Percentiles rank a stretch among this genome's conserved stretches.
Conservation (phyloP, 2,113 vertebrate species). For the Toxotes chatareus region DNA sequence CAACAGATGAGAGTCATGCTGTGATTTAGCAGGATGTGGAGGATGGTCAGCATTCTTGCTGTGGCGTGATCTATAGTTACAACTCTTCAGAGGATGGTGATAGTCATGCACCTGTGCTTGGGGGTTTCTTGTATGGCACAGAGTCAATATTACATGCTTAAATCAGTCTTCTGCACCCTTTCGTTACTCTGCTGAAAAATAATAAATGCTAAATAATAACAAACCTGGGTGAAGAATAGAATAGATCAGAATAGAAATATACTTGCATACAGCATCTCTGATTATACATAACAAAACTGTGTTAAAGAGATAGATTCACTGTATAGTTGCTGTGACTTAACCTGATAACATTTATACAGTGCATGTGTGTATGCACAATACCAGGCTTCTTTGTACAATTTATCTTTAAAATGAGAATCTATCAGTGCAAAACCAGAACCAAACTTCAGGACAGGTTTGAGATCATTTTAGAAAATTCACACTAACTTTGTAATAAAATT, state of each 20-base stretch:
- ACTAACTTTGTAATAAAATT: conserved; percentile 24
- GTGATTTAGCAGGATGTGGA: conserved; percentile 8
- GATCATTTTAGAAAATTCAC: conserved; percentile 18
- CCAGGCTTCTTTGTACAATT: not conserved
- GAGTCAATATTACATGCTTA: conserved; percentile 41
- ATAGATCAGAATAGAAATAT: conserved; percentile 22
- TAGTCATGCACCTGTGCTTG: conserved; percentile 61
- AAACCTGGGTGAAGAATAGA: not conserved
- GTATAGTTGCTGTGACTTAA: conserved; percentile 2
- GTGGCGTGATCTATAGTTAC: not conserved
- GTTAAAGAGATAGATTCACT: not conserved
- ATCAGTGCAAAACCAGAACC: conserved; percentile 28
- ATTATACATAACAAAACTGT: conserved; percentile 3
- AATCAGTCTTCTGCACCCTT: conserved; percentile 17
- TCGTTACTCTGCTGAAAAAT: not conserved
- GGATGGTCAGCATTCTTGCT: conserved; percentile 3
- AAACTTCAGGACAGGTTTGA: not conserved
- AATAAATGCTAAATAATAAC: not conserved
- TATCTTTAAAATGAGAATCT: conserved; percentile 25
- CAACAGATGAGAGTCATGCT: conserved; percentile 31
- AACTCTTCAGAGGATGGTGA: conserved; percentile 18
- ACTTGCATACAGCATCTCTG: not conserved
- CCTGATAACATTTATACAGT: conserved; percentile 40
- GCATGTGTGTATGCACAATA: conserved; percentile 23
- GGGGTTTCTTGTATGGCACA: conserved; percentile 34